phyloP scores from a whole-genome alignment of 1,140 invertebrate genomes.

The Agrilus planipennis region DNA sequence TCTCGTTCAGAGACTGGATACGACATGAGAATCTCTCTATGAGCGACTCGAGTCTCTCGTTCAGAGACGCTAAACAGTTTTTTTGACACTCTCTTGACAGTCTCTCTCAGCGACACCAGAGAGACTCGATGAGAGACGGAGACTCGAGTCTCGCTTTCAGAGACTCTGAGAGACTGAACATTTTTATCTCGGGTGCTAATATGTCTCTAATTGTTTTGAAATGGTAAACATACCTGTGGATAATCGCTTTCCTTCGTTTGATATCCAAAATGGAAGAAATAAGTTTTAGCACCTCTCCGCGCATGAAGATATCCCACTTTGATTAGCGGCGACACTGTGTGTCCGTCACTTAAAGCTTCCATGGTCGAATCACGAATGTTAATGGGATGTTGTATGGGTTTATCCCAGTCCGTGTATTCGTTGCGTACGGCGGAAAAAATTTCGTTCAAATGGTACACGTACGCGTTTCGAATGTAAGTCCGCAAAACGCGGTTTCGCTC shows the following conservation, averaged over 20 bases:
- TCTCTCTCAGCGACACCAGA: too few species aligned
- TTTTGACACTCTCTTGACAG: too few species aligned
- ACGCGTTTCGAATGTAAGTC: constrained; percentile 78
- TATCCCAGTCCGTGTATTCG: constrained; percentile 89
- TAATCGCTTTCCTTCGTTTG: constrained; percentile 63
- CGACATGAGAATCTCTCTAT: too few species aligned
- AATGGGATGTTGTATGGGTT: constrained; percentile 71
- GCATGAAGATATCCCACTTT: constrained; percentile 59
- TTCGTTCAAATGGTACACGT: constrained; percentile 80
- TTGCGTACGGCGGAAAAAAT: constrained; percentile 83
- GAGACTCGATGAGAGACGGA: too few species aligned
- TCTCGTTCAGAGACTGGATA: too few species aligned
- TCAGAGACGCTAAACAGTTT: too few species aligned
- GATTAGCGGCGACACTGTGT: constrained; percentile 59
- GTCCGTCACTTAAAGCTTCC: constrained; percentile 76
- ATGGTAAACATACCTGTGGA: constrained; percentile 44
- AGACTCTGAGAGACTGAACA: not conserved
- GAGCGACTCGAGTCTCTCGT: too few species aligned
- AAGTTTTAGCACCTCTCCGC: constrained; percentile 53
- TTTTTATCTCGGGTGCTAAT: not conserved
- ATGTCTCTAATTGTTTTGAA: not conserved
- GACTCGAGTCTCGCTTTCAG: not conserved
- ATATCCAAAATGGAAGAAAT: constrained; percentile 72
- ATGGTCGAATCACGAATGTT: constrained; percentile 76
- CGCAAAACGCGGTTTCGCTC: constrained; percentile 59